phyloP scores from a whole-genome alignment of 2,888 invertebrate species.

The Eupeodes luniger region DNA sequence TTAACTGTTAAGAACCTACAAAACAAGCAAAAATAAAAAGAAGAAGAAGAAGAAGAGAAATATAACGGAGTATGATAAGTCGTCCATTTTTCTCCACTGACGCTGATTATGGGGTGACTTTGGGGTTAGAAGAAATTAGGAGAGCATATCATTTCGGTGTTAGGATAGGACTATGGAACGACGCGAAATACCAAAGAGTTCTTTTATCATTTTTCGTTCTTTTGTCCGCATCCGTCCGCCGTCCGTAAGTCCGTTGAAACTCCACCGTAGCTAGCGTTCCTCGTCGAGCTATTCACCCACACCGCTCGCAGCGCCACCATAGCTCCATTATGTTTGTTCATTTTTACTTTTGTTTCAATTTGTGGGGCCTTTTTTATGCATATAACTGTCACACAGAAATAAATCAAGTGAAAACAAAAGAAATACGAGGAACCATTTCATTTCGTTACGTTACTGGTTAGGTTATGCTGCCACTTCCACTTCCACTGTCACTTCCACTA shows the following conservation, averaged over 20 bases:
- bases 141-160: slow-evolving; percentile 73
- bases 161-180: slow-evolving; percentile 31
- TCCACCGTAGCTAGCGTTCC: background rate
- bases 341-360: slow-evolving; percentile 46
- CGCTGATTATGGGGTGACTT: background rate
- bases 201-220: slow-evolving; percentile 59
- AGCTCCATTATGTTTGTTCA: background rate
- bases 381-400: slow-evolving; percentile 75
- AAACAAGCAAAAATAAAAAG: slow-evolving; percentile 6
- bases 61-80: slow-evolving; percentile 1
- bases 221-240: background rate
- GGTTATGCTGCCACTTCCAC: background rate
- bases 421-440: slow-evolving; percentile 15
- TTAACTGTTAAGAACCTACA: slow-evolving; percentile 34
- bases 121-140: slow-evolving; percentile 53
- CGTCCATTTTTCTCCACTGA: too few species aligned
- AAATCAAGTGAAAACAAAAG: slow-evolving; percentile 68
- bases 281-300: background rate
- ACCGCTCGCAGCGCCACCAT: too few species aligned
- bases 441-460: slow-evolving; percentile 15
- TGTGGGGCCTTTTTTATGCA: slow-evolving; percentile 66
- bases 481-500: background rate
- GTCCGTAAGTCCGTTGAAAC: background rate
- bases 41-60: background rate
- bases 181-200: slow-evolving; percentile 64